These are phyloP conservation scores for Danio tinwini DNA, from an alignment of 2,797 vertebrate species.

Conservation along the genomic window DNA sequence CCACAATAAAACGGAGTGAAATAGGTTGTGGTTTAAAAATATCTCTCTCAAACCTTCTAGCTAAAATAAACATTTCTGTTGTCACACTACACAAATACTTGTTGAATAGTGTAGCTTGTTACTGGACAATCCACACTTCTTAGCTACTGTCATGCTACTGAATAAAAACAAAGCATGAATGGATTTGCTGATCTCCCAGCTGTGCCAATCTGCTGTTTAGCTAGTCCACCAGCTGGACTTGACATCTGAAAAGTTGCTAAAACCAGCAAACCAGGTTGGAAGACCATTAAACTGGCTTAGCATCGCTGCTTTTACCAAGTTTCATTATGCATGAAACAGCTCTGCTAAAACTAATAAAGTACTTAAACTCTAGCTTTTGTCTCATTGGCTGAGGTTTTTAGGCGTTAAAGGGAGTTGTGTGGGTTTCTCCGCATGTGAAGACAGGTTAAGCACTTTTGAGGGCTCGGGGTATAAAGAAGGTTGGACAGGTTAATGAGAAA, in stretches of 20 bases:
- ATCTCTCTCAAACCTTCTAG: too few species aligned
- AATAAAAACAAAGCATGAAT: background rate
- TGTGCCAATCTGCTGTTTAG: background rate
- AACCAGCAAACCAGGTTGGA: background rate
- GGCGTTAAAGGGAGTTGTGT: conserved; percentile 35
- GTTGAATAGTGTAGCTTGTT: background rate
- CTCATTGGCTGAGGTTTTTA: conserved; percentile 41
- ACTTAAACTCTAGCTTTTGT: conserved; percentile 26
- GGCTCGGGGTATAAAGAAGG: conserved; percentile 50
- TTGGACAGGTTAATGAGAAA: conserved; percentile 78
- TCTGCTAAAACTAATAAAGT: background rate
- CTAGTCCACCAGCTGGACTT: conserved; percentile 1
- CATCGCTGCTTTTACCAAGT: background rate
- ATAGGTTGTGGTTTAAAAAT: too few species aligned
- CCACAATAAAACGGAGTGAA: too few species aligned
- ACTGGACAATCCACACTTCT: too few species aligned
- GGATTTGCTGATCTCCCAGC: conserved; percentile 2
- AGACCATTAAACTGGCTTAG: background rate
- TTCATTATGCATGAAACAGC: conserved; percentile 2
- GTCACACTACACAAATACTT: background rate
- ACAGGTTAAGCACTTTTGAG: conserved; percentile 42
- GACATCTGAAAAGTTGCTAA: background rate
- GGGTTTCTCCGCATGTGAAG: conserved; percentile 45
- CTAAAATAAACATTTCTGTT: conserved; percentile 2
- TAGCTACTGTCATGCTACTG: too few species aligned